Evolutionary conservation across 1,140 invertebrate genomes (phyloP).

Genomic region (Drosophila persimilis): DNA sequence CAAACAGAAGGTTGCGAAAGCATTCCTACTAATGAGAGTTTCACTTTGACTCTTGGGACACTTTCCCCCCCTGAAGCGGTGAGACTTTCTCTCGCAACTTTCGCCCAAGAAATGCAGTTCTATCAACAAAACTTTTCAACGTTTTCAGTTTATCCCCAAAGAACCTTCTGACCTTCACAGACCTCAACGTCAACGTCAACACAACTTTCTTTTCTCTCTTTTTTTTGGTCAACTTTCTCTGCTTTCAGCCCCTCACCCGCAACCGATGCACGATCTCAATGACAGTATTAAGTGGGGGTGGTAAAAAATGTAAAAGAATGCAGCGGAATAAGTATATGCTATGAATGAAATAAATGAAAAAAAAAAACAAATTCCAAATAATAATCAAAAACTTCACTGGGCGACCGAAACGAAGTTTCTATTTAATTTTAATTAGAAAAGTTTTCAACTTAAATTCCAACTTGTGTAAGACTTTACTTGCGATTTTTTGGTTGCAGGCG

Average conservation of each 20-base stretch:
- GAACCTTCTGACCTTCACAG: conserved; percentile 49
- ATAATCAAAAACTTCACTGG: conserved; percentile 71
- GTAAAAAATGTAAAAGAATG: conserved; percentile 14
- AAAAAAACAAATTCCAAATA: conserved; percentile 60
- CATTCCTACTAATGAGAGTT: conserved; percentile 23
- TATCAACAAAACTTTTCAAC: conserved; percentile 11
- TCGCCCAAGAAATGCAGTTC: conserved; percentile 23
- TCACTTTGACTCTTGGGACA: conserved; percentile 6
- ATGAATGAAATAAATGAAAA: conserved; percentile 21
- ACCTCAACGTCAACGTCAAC: conserved; percentile 19
- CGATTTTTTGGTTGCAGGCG: conserved; percentile 48
- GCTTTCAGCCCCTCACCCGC: background rate
- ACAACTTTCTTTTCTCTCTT: conserved; percentile 39
- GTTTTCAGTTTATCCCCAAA: conserved; percentile 12
- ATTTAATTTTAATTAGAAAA: conserved; percentile 81
- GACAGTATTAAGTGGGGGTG: conserved; percentile 22
- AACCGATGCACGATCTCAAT: conserved; percentile 40
- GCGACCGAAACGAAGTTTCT: conserved; percentile 56
- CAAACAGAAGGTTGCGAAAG: background rate
- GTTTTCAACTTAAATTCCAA: conserved; percentile 73
- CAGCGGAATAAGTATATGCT: conserved; percentile 22
- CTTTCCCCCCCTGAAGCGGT: conserved; percentile 19
- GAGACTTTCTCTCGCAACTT: conserved; percentile 8
- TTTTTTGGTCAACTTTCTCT: conserved; percentile 29
- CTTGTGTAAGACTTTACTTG: conserved; percentile 55